Evolutionary conservation across 1,140 invertebrate species (phyloP), one percentile per base, ranked within the genome.

Genomic region (Hyphantria cunea): DNA sequence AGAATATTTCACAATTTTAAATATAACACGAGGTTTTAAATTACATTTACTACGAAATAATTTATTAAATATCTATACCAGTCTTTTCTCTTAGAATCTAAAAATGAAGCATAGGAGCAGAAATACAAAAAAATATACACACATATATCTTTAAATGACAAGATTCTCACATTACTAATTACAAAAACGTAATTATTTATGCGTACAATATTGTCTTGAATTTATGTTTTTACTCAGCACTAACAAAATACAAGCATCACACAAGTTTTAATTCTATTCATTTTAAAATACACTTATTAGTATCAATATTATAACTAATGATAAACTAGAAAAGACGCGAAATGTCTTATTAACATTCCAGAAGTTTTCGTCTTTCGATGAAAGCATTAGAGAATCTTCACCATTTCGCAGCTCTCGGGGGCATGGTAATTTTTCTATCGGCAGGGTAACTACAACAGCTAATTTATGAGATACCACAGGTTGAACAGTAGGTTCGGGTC

Each of bases 331-430:
- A 17, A 74, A 34, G 45, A 66, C 63, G 48, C 64, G 78, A n/a
- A 51, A 48, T 72, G 75, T 82, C 5, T 76, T 80, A 59, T 65
- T 82, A 4, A 72, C 61, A 58, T 74, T 71, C 86, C 85, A 88
- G 51, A 82, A 90, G 47, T 53, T 84, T 70, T 86, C 84, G 10
- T 86, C 82, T 74, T 87, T 86, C 11, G 87, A 88, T 6, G 83
- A 87, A 0, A 90, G 70, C 87, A 90, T 90, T 25, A 88, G 48
- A 0, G 87, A 88, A 50, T 90, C 87, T 77, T 90, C 85, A 6
- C 80, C 76, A 41, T 82, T 88, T 50, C 79, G 77, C 6, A 77
- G 32, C 64, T 86, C 70, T 15, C 72, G 74, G 17, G 74, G 70
- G 64, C 87, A 90, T 8, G 72, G 74, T 34, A 90, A 53, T 15